phyloP scores from a whole-genome alignment of 2,797 vertebrate genomes.

The Eidolon dupreanum region DNA sequence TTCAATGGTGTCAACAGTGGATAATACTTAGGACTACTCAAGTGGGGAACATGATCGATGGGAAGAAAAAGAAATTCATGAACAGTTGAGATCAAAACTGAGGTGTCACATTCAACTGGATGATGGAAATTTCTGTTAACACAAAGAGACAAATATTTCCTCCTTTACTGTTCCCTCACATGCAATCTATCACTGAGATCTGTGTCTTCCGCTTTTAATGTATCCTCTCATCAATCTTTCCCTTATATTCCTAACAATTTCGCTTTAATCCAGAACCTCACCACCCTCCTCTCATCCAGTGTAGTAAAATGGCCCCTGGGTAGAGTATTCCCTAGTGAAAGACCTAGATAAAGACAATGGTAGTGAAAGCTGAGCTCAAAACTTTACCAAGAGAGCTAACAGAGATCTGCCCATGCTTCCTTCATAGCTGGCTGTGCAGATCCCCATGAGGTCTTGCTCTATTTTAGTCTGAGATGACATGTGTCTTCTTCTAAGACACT shows the following conservation, averaged over 20 bases:
- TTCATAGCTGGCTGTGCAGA: not conserved
- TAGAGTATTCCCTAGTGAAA: not conserved
- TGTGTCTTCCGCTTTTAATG: not conserved
- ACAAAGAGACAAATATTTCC: not conserved
- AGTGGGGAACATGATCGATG: not conserved
- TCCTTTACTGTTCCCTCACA: not conserved
- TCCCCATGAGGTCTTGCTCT: constrained; percentile 16
- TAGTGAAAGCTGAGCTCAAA: not conserved
- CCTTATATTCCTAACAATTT: not conserved
- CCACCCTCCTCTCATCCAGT: not conserved
- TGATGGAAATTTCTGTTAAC: not conserved
- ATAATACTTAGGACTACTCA: constrained; percentile 29
- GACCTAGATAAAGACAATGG: not conserved
- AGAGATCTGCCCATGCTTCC: not conserved
- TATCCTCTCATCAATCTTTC: not conserved
- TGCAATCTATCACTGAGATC: not conserved
- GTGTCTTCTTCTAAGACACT: constrained; percentile 33
- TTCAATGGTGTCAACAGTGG: not conserved
- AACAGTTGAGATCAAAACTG: not conserved
- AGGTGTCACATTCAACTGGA: not conserved
- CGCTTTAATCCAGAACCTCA: constrained; percentile 1
- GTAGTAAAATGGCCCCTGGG: not conserved
- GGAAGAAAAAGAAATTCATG: not conserved
- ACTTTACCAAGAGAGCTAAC: not conserved
- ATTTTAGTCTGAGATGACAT: constrained; percentile 29